Evolutionary conservation across 37 sponge, comb jelly and placozoan genomes (phyloP).

Genomic region (Halisarca cf. caerulea): DNA sequence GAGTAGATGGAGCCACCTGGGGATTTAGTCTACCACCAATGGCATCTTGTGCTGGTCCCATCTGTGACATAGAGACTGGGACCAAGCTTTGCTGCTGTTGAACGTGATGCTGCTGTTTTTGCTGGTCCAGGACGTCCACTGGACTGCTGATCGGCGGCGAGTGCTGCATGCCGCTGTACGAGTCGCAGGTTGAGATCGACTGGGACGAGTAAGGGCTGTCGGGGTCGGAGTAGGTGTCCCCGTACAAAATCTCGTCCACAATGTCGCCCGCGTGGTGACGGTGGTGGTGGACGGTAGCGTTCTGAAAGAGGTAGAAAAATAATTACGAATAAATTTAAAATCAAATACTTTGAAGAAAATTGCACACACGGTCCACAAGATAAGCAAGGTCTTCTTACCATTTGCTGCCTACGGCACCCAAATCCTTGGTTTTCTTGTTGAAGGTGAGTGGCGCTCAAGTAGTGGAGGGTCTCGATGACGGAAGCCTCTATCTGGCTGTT

Average conservation of each 20-base stretch:
- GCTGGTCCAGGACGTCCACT: neutral
- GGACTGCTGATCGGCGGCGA: slow-evolving; percentile 22
- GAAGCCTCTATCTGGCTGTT: neutral
- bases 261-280: no score
- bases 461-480: slow-evolving; percentile 17
- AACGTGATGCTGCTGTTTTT: neutral
- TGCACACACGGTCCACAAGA: no score
- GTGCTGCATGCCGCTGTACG: neutral
- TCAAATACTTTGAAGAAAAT: no score
- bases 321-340: no score
- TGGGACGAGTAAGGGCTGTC: slow-evolving; percentile 7
- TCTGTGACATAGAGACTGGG: neutral
- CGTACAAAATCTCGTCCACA: slow-evolving; percentile 5
- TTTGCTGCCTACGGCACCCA: neutral
- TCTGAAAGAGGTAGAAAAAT: neutral
- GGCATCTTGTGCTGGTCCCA: neutral
- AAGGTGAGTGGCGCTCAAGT: slow-evolving; percentile 11
- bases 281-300: slow-evolving; percentile 9
- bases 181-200: neutral
- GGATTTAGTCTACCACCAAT: no score
- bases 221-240: slow-evolving; percentile 3
- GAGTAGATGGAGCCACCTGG: slow-evolving; percentile 6
- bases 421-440: neutral
- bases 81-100: neutral
- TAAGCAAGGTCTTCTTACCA: neutral